Conservation (phyloP, 1,140 invertebrate genomes). For the Drosophila prosaltans region DNA sequence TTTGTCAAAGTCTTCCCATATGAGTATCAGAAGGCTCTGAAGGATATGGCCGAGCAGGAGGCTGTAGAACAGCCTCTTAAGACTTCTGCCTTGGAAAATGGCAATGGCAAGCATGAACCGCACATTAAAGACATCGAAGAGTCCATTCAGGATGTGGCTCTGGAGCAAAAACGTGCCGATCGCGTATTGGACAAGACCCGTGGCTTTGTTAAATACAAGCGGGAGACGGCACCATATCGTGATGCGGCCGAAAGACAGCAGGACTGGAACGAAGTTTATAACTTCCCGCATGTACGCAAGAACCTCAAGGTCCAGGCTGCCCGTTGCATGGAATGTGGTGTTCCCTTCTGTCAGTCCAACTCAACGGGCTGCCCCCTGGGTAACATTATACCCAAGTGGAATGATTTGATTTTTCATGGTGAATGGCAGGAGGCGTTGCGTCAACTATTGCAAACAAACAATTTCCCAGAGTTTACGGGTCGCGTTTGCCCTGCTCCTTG, state of each 20-base stretch:
- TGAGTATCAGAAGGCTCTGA: constrained; percentile 96
- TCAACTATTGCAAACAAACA: constrained; percentile 98
- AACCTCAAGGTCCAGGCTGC: constrained; percentile 96
- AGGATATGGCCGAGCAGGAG: constrained; percentile 88
- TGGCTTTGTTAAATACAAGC: constrained; percentile 98
- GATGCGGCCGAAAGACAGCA: constrained; percentile 91
- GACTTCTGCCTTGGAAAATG: constrained; percentile 83
- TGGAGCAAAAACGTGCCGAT: constrained; percentile 91
- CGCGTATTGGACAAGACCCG: constrained; percentile 94
- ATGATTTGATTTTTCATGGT: constrained; percentile 96
- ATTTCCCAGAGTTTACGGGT: constrained; percentile 99
- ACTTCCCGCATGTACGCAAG: constrained; percentile 92
- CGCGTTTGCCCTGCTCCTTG: constrained; percentile 99
- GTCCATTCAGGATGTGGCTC: constrained; percentile 88
- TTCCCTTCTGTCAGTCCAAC: constrained; percentile 98
- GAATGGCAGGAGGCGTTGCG: constrained; percentile 98
- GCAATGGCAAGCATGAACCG: constrained; percentile 83
- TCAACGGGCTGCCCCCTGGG: constrained; percentile 97
- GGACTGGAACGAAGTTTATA: constrained; percentile 99
- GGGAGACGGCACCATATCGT: constrained; percentile 94
- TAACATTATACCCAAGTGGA: constrained; percentile 99
- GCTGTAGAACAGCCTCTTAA: constrained; percentile 82
- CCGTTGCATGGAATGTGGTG: constrained; percentile 99
- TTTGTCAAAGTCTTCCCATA: constrained; percentile 99
- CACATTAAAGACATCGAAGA: constrained; percentile 94